A percentile compares a stretch with the other conserved stretches of the same genome.
These are phyloP conservation scores for Rallus crepitans DNA, from an alignment of 2,797 vertebrate genomes.

Conservation along the genomic window DNA sequence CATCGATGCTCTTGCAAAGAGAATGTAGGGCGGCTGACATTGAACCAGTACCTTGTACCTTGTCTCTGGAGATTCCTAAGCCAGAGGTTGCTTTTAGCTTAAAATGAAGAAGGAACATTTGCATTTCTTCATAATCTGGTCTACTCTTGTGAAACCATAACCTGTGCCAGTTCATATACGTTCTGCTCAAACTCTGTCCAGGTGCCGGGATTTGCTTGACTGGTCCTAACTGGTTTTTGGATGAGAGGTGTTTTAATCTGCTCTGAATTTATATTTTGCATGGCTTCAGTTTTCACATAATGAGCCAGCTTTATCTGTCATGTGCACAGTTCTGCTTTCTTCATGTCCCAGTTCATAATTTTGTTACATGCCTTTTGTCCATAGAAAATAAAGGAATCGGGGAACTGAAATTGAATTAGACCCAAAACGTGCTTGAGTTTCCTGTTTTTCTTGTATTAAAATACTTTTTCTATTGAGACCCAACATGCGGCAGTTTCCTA, in stretches of 20 bases:
- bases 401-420: conserved; percentile 72
- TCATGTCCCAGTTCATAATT: conserved; percentile 63
- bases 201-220: conserved; percentile 37
- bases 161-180: conserved; percentile 17
- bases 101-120: conserved; percentile 41
- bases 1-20: conserved; percentile 19
- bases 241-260: conserved; percentile 51
- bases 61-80: not conserved
- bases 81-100: conserved; percentile 10
- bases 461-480: conserved; percentile 72
- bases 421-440: conserved; percentile 68
- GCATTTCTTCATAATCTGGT: conserved; percentile 23
- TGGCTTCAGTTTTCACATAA: conserved; percentile 57
- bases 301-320: conserved; percentile 61
- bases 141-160: conserved; percentile 4
- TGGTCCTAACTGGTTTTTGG: conserved; percentile 56
- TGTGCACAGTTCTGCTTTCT: conserved; percentile 66
- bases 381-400: conserved; percentile 71
- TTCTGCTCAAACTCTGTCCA: conserved; percentile 39
- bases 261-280: conserved; percentile 50
- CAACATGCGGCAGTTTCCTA: conserved; percentile 53
- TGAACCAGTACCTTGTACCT: conserved; percentile 25
- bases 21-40: conserved; percentile 23
- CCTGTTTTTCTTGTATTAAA: conserved; percentile 74
- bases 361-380: conserved; percentile 66